Conservation (phyloP, 2,113 vertebrate genomes). For the Ophthalmolycus amberensis region DNA sequence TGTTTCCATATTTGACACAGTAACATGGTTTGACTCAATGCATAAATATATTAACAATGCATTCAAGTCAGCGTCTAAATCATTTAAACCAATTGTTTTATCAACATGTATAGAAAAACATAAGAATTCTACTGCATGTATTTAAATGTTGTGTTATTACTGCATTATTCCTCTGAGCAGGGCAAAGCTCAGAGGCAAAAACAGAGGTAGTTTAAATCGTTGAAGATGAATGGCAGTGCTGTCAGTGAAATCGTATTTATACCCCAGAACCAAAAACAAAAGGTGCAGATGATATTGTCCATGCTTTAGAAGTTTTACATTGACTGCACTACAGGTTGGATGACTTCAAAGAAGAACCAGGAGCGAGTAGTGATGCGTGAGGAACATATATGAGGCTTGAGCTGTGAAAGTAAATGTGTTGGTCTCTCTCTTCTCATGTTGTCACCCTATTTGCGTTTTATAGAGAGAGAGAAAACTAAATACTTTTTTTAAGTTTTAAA, state of each 20-base stretch:
- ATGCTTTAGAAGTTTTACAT: constrained; percentile 13
- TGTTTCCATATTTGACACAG: constrained; percentile 47
- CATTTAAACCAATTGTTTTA: constrained; percentile 49
- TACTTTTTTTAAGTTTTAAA: background rate
- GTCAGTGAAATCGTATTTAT: constrained; percentile 16
- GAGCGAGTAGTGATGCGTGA: background rate
- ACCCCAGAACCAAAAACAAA: constrained; percentile 29
- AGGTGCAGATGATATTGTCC: constrained; percentile 1
- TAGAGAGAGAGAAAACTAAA: constrained; percentile 9
- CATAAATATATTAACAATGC: constrained; percentile 69
- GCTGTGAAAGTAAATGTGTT: constrained; percentile 50
- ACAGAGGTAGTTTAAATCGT: constrained; percentile 76
- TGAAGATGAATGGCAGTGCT: constrained; percentile 37
- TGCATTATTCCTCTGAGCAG: constrained; percentile 54
- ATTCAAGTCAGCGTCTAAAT: constrained; percentile 48
- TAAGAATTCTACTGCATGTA: constrained; percentile 48
- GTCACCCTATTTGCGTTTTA: background rate
- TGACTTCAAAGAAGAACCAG: constrained; percentile 14
- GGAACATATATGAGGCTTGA: constrained; percentile 50
- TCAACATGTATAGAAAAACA: constrained; percentile 64
- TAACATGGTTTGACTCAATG: constrained; percentile 50
- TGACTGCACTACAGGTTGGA: constrained; percentile 12
- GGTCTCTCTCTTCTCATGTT: constrained; percentile 13
- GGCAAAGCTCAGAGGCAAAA: constrained; percentile 43
- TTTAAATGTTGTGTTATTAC: constrained; percentile 45